These are phyloP conservation scores for Scrobipalpa costella DNA, from an alignment of 2,888 invertebrate genomes.

Conservation along the genomic window DNA sequence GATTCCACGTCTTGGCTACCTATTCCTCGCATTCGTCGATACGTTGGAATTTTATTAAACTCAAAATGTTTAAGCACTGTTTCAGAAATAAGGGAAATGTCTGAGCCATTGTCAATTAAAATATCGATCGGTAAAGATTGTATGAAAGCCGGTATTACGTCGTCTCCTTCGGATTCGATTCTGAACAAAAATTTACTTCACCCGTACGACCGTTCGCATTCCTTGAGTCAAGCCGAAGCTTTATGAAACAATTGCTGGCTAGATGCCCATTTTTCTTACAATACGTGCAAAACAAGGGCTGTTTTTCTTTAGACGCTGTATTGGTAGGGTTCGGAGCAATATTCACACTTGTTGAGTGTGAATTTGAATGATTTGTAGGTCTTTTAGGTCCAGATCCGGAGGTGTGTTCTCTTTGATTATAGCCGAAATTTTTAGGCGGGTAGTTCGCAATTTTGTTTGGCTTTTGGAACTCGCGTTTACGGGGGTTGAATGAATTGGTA, in stretches of 20 bases:
- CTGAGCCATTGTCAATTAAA: slow-evolving; percentile 36
- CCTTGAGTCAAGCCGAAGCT: slow-evolving; percentile 9
- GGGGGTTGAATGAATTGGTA: neutral
- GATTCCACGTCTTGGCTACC: slow-evolving; percentile 35
- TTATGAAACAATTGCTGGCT: neutral
- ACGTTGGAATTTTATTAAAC: slow-evolving; percentile 27
- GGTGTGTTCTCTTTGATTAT: neutral
- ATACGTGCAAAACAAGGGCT: neutral
- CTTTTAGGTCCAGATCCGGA: neutral
- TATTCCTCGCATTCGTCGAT: slow-evolving; percentile 35
- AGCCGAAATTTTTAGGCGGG: neutral
- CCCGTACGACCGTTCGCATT: slow-evolving; percentile 2
- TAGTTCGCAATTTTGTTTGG: neutral
- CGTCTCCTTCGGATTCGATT: slow-evolving; percentile 12
- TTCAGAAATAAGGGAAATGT: slow-evolving; percentile 35
- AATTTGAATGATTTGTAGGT: neutral
- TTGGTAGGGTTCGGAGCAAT: neutral
- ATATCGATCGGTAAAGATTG: slow-evolving; percentile 36
- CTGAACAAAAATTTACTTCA: neutral
- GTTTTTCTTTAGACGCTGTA: too few species aligned
- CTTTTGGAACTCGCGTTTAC: neutral
- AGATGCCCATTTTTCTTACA: neutral
- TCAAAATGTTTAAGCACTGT: slow-evolving; percentile 31
- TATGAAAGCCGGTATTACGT: slow-evolving; percentile 34
- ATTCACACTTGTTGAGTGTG: neutral